Evolutionary conservation across 2,888 invertebrate species (phyloP).

Genomic region (Drosophila lacicola): DNA sequence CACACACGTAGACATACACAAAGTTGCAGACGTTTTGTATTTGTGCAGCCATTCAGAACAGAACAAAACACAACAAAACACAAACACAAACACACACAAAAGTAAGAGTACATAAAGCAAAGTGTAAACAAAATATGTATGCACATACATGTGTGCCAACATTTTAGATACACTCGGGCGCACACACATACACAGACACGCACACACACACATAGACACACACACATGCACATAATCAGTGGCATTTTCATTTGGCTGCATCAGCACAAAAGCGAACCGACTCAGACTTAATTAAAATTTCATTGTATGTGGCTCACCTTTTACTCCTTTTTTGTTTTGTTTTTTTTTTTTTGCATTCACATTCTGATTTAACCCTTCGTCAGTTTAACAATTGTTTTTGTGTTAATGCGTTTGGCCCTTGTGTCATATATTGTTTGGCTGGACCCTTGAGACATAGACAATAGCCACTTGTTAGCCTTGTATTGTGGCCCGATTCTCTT

Average conservation of each 20-base stretch:
- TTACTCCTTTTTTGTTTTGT: conserved; percentile 31
- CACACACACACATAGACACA: neutral
- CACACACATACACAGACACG: conserved; percentile 7
- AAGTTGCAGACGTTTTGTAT: conserved; percentile 75
- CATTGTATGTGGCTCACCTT: conserved; percentile 73
- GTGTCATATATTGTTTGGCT: conserved; percentile 45
- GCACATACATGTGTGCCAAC: conserved; percentile 50
- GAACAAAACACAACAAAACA: conserved; percentile 63
- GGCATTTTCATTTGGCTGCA: conserved; percentile 77
- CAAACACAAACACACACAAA: conserved; percentile 23
- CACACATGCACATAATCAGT: conserved; percentile 65
- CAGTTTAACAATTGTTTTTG: conserved; percentile 59
- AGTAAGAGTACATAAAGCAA: conserved; percentile 57
- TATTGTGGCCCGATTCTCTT: conserved; percentile 34
- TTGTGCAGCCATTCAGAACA: conserved; percentile 77
- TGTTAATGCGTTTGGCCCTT: conserved; percentile 49
- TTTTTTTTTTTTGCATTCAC: conserved; percentile 21
- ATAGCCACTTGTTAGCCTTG: conserved; percentile 62
- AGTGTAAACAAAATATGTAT: conserved; percentile 71
- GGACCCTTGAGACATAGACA: conserved; percentile 70
- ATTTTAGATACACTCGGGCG: conserved; percentile 66
- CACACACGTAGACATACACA: conserved; percentile 36
- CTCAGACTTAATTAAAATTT: conserved; percentile 79
- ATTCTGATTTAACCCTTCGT: conserved; percentile 69
- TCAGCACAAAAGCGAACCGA: conserved; percentile 68